Evolutionary conservation across 2,113 vertebrate genomes (phyloP), one percentile per base, ranked within the genome.

Genomic region (Istiophorus platypterus): DNA sequence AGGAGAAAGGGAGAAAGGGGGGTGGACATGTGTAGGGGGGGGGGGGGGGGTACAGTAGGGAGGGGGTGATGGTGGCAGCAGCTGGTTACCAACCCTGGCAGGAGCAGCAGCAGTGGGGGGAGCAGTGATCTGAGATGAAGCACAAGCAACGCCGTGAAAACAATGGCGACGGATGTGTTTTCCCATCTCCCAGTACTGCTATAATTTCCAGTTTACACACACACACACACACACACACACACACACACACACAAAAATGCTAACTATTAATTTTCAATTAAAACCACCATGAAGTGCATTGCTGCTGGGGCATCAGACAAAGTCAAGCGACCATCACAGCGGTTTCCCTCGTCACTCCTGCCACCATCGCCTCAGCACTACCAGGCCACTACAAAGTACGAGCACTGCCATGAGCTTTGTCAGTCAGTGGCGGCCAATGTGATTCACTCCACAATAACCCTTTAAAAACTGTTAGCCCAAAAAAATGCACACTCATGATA

Each of bases 191-290:
- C 93, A 94, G 95, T 94, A 92, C 96, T 95, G 94, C 95, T 96
- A 96, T 95, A 92, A 95, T 97, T 97, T 97, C 96, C 96, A 96
- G 96, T 74, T 80, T 65, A 72, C 96, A 96, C 17, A 45, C 78
- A 62, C 59, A 41, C 61, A 41, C 15, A 37, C 65, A 52, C 78
- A 75, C 96, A 96, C n/a, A 31, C 57, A 31, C 62, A 51, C 96
- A 96, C n/a, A 41, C 56, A 34, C 74, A 49, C 65, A 52, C 78
- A 57, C 82, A 0, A 82, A 51, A 95, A 95, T 92, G 93, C 96
- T 95, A 96, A 97, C 95, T 96, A 97, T 97, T 97, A 95, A 96
- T 97, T 97, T 99, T 97, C 97, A 98, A 97, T 97, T 96, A 97
- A 97, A 97, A 95, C 96, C 96, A 95, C 97, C 94, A 96, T 95